Evolutionary conservation across 1,140 invertebrate species (phyloP).

Genomic region (Scylla paramamosain): DNA sequence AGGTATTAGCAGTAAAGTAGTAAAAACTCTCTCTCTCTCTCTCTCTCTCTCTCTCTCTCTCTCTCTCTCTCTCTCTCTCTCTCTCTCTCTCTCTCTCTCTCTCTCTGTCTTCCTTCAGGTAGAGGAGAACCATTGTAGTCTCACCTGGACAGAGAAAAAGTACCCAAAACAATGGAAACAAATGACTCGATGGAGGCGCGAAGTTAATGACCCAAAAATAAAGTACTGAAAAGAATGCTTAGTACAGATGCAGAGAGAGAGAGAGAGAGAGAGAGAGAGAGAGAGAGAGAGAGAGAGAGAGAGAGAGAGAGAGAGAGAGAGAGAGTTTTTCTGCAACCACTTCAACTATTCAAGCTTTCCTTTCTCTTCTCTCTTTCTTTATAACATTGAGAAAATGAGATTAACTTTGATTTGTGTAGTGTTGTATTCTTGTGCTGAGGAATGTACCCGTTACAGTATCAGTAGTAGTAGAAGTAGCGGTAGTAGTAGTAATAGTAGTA

Average conservation of each 20-base stretch:
- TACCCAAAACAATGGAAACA: constrained; percentile 42
- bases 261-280: constrained; percentile 17
- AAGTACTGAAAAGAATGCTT: neutral
- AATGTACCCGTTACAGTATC: neutral
- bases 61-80: neutral
- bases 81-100: constrained; percentile 10
- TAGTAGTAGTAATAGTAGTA: neutral
- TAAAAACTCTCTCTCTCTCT: neutral
- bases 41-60: constrained; percentile 6
- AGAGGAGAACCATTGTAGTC: constrained; percentile 52
- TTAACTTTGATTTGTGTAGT: neutral
- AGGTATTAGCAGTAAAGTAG: too few relatives aligned
- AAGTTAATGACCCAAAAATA: neutral
- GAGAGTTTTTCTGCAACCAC: neutral
- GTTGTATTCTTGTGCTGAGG: neutral
- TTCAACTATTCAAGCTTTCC: neutral
- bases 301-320: constrained; percentile 8
- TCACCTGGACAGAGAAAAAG: constrained; percentile 30
- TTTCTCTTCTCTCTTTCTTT: neutral
- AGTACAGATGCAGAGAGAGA: neutral
- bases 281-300: neutral
- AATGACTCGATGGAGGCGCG: constrained; percentile 24
- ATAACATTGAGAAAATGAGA: neutral
- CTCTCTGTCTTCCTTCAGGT: constrained; percentile 26
- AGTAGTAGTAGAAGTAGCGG: neutral